Percentiles rank a stretch among this genome's conserved stretches.
Conservation (phyloP, 2,113 vertebrate genomes). For the Pteropus alecto region DNA sequence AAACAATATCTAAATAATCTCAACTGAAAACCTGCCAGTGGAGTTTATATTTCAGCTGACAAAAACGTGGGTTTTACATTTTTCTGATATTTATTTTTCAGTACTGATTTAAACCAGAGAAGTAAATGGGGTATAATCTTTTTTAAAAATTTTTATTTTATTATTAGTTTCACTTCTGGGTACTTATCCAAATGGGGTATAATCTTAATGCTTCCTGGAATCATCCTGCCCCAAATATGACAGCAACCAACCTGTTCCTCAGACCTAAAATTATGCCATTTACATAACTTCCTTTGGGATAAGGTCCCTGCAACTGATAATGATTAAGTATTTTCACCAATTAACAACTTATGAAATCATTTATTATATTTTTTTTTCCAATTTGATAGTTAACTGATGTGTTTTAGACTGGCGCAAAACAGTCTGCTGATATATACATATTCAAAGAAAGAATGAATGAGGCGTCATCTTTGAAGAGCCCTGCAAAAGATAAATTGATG, state of each 20-base stretch:
- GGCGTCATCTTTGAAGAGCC: neutral
- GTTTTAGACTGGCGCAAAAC: neutral
- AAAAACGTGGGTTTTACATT: neutral
- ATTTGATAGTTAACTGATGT: neutral
- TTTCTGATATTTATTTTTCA: neutral
- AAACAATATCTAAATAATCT: neutral
- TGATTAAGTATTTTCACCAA: neutral
- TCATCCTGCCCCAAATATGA: neutral
- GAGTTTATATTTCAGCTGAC: neutral
- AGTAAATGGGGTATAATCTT: neutral
- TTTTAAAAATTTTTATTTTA: no score
- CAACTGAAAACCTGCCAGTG: neutral
- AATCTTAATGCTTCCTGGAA: neutral
- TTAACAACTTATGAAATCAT: neutral
- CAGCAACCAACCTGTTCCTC: neutral
- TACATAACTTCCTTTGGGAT: neutral
- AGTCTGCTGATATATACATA: neutral
- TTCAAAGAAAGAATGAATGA: conserved; percentile 4
- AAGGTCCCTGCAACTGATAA: neutral
- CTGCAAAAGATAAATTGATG: neutral
- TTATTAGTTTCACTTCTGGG: no score
- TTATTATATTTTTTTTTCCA: neutral
- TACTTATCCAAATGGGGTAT: neutral
- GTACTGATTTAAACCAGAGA: neutral
- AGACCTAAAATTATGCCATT: neutral